Evolutionary conservation across 2,888 invertebrate species (phyloP).

Genomic region (Oxystoma pomonae): DNA sequence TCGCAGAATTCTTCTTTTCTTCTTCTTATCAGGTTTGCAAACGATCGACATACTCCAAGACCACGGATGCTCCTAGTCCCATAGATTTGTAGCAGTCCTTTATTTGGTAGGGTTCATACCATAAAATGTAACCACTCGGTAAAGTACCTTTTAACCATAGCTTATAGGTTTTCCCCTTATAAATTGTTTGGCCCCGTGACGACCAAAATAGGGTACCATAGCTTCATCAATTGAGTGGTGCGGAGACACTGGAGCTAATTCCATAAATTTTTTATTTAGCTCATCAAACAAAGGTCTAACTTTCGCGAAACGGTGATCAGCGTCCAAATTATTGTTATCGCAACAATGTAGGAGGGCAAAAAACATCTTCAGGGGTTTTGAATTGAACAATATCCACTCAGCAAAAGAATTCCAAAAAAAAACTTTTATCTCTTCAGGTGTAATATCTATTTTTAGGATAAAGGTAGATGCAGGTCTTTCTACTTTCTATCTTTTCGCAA

Average conservation of each 20-base stretch:
- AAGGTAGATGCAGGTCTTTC: background rate
- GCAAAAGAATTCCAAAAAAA: background rate
- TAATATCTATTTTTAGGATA: background rate
- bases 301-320: constrained; percentile 34
- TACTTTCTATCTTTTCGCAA: background rate
- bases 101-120: constrained; percentile 32
- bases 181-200: constrained; percentile 33
- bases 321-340: constrained; percentile 31
- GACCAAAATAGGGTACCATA: constrained; percentile 37
- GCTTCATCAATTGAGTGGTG: constrained; percentile 24
- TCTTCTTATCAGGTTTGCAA: constrained; percentile 12
- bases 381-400: background rate
- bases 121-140: constrained; percentile 33
- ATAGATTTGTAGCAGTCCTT: constrained; percentile 18
- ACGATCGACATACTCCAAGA: constrained; percentile 19
- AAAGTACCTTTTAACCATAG: constrained; percentile 31
- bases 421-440: background rate
- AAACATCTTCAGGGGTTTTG: background rate
- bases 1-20: constrained; percentile 15
- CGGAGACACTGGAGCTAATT: constrained; percentile 32
- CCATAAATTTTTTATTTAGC: constrained; percentile 30
- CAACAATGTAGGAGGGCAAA: constrained; percentile 26
- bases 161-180: constrained; percentile 34
- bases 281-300: constrained; percentile 29
- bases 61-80: constrained; percentile 23